Evolutionary conservation across 2,888 invertebrate species (phyloP), one percentile per base, ranked within the genome.

Genomic region (Hololepta plana): DNA sequence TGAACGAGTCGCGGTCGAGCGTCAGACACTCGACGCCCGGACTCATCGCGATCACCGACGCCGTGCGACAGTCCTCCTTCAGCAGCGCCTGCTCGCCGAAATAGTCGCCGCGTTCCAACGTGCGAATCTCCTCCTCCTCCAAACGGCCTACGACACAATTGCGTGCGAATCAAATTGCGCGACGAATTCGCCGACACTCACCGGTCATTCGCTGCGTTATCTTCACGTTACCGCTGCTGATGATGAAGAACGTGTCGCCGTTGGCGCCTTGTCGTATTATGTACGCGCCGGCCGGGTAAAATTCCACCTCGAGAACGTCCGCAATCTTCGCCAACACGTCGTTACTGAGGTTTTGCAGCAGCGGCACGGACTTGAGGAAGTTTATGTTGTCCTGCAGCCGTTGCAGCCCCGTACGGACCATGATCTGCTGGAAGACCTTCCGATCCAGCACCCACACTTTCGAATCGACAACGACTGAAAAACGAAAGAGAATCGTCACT

Each of bases 391-490:
- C 72, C 39, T 72, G 64, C 27, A 70, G 57, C 33, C 71, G 52
- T 43, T 72, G 68, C 31, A 72, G 50, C 4, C 73, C 74, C 1
- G 72, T 71, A 32, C 68, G 59, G 55, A 72, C 68, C 73, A 75
- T 75, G 14, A 74, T 72, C 34, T 66, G 61, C 45, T 75, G 73
- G 51, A 73, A 76, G 8, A 69, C 64, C 33, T 64, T 54, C 26
- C 74, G 49, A 43, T 75, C 73, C 41, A 76, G 51, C 15, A 68
- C 69, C 75, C 75, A 76, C 31, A 73, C 63, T 42, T 64, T 61
- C 16, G 70, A 65, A 39, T 66, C 60, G 2, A 59, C 59, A 24
- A 68, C 51, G 13, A 72, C 73, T 73, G 47, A 28, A 47, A 53
- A 32, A 27, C 22, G 14, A 25, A 27, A 27, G 6, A 11, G 11